phyloP scores from a whole-genome alignment of 1,140 invertebrate genomes.

The Drosophila murphyi region DNA sequence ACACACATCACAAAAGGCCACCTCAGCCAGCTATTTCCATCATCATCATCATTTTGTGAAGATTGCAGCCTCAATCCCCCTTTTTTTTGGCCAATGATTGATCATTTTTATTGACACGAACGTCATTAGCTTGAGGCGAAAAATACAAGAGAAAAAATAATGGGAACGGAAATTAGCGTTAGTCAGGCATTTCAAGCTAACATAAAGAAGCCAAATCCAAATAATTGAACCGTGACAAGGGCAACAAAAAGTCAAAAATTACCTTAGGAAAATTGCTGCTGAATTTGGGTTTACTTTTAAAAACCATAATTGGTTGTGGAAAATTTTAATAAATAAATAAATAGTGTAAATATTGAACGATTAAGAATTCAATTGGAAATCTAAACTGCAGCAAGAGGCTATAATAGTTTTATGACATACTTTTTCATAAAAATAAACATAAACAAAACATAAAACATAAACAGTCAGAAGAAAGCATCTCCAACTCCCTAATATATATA shows the following conservation, averaged over 20 bases:
- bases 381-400: too few relatives aligned
- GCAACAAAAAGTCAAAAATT: constrained; percentile 10
- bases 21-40: constrained; percentile 27
- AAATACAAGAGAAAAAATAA: constrained; percentile 12
- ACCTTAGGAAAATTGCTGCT: not conserved
- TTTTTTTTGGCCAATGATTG: constrained; percentile 55
- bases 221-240: constrained; percentile 22
- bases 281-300: too few relatives aligned
- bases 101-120: constrained; percentile 71
- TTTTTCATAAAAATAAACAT: too few relatives aligned
- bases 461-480: too few relatives aligned
- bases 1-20: constrained; percentile 6
- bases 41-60: constrained; percentile 13
- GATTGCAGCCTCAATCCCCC: not conserved
- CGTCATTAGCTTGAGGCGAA: constrained; percentile 32
- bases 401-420: too few relatives aligned
- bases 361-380: too few relatives aligned
- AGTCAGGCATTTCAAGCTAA: constrained; percentile 50
- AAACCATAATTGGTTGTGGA: not conserved
- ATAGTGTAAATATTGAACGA: too few relatives aligned
- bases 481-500: too few relatives aligned
- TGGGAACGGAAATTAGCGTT: constrained; percentile 70
- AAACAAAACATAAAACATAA: too few relatives aligned
- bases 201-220: constrained; percentile 28
- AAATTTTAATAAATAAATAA: not conserved